Evolutionary conservation across 2,797 vertebrate genomes (phyloP).

Genomic region (Clamator glandarius): DNA sequence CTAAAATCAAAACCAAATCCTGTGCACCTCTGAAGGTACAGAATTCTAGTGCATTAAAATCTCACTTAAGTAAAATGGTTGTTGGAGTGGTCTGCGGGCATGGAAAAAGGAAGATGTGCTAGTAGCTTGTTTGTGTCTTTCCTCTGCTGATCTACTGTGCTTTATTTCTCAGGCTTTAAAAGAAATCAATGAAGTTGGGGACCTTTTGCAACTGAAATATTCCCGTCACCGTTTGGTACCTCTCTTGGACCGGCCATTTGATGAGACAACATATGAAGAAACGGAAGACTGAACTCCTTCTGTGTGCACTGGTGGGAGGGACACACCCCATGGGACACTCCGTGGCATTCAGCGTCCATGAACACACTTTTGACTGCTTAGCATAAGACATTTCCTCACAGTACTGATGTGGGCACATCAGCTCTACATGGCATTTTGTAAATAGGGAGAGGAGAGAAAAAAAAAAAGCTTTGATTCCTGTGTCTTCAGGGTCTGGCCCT

Average conservation of each 20-base stretch:
- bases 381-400: slow-evolving; percentile 72
- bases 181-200: slow-evolving; percentile 91
- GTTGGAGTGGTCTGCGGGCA: neutral
- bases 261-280: slow-evolving; percentile 87
- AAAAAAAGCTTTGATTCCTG: slow-evolving; percentile 58
- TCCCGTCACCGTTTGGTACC: slow-evolving; percentile 85
- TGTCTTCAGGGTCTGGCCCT: slow-evolving; percentile 70
- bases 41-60: neutral
- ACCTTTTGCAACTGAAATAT: slow-evolving; percentile 93
- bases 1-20: neutral
- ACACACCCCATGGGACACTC: slow-evolving; percentile 53
- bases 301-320: slow-evolving; percentile 51
- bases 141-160: slow-evolving; percentile 6
- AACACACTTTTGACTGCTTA: slow-evolving; percentile 71
- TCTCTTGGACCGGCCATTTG: slow-evolving; percentile 83
- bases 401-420: slow-evolving; percentile 70
- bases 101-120: neutral
- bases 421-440: slow-evolving; percentile 76
- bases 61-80: neutral
- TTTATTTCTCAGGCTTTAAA: slow-evolving; percentile 84
- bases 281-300: slow-evolving; percentile 84
- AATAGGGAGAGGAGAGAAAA: slow-evolving; percentile 69
- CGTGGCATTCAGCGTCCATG: slow-evolving; percentile 49
- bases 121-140: neutral
- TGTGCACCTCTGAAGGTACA: neutral